Base-by-base conservation (phyloP, 1,140 invertebrate species). In the Batillaria attramentaria region DNA sequence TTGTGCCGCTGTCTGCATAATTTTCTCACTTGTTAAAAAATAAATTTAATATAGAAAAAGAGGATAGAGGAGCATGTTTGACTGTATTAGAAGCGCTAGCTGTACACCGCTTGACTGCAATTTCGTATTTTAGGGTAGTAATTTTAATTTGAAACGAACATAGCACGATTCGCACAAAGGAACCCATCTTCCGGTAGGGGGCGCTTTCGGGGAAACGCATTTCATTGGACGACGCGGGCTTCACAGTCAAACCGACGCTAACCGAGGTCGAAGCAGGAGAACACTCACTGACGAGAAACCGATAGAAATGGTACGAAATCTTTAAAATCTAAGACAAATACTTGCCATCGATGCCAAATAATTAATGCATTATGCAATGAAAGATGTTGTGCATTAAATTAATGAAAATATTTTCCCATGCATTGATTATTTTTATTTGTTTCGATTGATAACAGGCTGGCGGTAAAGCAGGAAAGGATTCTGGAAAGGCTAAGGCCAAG, bases 391-490 rank as follows among this genome's bases (percentile, higher is more conserved):
- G 20, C 3, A 18, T 28, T 42, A 39, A 3, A 60, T 50, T 54
- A 37, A 3, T 39, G 28, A 39, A 41, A 42, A 18, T 62, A 62
- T 1, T 62, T 8, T 42, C 20, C 42, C 4, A 42, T 72, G 72
- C 31, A 62, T 46, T 79, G 60, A 46, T 39, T 68, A 54, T 28
- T 13, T 50, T 28, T 79, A 79, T 70, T 24, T 43, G 73, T 72
- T 72, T 72, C 33, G 66, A 43, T 75, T 78, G 54, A 18, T 57
- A 66, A 77, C 83, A 92, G 98, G 97, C 97, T 94, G 98, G 97
- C 90, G 98, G 98, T 90, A 99, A 99, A 95, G 98, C 98, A 92
- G 98, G 98, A 89, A 99, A 99, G 93, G 98, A 99, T 93, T 98
- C 97, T 70, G 98, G 98, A 88, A 99, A 99, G 94, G 96, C 97